Base-by-base conservation (phyloP, 2,888 invertebrate species). In the Lamellibrachia columna region DNA sequence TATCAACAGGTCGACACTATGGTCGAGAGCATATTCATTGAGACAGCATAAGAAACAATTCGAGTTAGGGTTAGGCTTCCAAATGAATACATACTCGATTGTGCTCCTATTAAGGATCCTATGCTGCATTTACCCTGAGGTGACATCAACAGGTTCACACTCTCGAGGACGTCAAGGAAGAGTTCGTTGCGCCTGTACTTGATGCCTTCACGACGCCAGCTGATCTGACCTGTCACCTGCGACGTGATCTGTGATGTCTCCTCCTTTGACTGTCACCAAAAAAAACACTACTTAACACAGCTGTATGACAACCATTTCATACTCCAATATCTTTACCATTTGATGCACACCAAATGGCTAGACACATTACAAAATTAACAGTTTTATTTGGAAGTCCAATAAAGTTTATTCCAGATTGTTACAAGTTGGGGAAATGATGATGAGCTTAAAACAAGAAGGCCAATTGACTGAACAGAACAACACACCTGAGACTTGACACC, bases 241-340 rank as follows among this genome's bases (percentile, higher is more conserved):
- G 99, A 99, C 15, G 99, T 99, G 94, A 99, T 99, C 97, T 99
- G 99, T 93, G 99, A 98, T 96, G 99, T 99, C 97, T 99, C 99
- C 96, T 99, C 99, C 96, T 99, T 99, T 52, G 99, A 99, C 95
- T 99, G 98, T 90, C 95, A 95, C n/a, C 52, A 53, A 11, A 75
- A 15, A 4, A 75, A 3, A 75, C 75, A 15, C 22, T 22, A 22
- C 22, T 11, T 75, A 15, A 75, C 22, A 75, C 6, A 15, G 75
- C 55, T 55, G 55, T 55, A 55, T 55, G 55, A 55, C 55, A 55
- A 55, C 9, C 9, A 55, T 55, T 55, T 55, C 55, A 55, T 55
- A 55, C 55, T 55, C 7, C 55, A 3, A 9, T 55, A 9, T 55
- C 55, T 55, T 55, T 55, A 55, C 9, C 9, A 55, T 55, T 55